Conservation (phyloP, 2,888 invertebrate species). For the Habrosyne pyritoides region DNA sequence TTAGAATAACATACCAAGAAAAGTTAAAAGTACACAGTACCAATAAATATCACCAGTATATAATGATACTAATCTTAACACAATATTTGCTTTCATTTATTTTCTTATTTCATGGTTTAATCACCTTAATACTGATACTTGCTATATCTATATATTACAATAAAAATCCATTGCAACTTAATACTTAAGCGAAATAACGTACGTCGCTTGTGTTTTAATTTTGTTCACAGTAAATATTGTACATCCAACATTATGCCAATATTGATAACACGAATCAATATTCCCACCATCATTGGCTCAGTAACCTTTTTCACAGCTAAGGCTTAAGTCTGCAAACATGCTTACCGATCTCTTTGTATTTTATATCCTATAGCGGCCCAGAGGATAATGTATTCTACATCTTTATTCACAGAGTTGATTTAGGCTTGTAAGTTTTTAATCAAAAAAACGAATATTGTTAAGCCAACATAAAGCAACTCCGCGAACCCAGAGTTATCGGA, state of each 20-base stretch:
- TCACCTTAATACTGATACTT: too few relatives aligned
- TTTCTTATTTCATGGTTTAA: too few relatives aligned
- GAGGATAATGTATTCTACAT: constrained; percentile 20
- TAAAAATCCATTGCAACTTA: neutral
- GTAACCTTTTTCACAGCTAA: constrained; percentile 62
- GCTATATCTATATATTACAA: too few relatives aligned
- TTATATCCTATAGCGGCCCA: constrained; percentile 29
- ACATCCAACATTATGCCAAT: constrained; percentile 57
- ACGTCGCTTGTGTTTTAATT: neutral
- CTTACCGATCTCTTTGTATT: constrained; percentile 59
- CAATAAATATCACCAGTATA: too few relatives aligned
- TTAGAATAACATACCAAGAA: too few relatives aligned
- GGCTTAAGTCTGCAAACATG: constrained; percentile 55
- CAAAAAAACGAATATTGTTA: constrained; percentile 57
- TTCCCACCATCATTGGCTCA: constrained; percentile 58
- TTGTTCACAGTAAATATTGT: constrained; percentile 23
- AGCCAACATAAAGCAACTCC: constrained; percentile 53
- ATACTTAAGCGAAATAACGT: neutral
- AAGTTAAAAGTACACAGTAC: too few relatives aligned
- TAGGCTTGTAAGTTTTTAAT: constrained; percentile 12
- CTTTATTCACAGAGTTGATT: constrained; percentile 1
- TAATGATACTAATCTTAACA: too few relatives aligned
- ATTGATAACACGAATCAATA: constrained; percentile 67
- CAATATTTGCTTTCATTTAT: too few relatives aligned
- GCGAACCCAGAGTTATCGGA: constrained; percentile 64